Conservation (phyloP, 2,888 invertebrate genomes). For the Agonopterix heracliana region DNA sequence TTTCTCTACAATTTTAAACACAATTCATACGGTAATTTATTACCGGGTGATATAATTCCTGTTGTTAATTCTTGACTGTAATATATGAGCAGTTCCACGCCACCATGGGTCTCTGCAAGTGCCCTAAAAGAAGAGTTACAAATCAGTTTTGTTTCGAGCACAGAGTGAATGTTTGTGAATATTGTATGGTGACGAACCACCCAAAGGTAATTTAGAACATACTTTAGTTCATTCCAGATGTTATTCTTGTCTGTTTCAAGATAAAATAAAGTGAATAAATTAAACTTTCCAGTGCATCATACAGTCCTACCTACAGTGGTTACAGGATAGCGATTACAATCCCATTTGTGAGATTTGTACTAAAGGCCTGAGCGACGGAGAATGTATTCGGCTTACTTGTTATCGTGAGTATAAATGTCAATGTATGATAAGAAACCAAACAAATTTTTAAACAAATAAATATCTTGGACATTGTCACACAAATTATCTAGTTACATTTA, state of each 20-base stretch:
- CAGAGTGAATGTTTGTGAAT: conserved; percentile 98
- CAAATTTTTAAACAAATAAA: too few relatives aligned
- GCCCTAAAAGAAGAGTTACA: conserved; percentile 97
- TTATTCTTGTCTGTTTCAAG: not conserved
- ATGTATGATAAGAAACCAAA: not conserved
- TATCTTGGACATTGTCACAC: too few relatives aligned
- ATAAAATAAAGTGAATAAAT: not conserved
- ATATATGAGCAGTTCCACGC: conserved; percentile 11
- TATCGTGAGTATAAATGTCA: conserved; percentile 84
- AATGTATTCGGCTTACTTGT: conserved; percentile 92
- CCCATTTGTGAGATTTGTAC: conserved; percentile 94
- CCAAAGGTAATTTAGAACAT: conserved; percentile 82
- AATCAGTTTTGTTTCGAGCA: conserved; percentile 99
- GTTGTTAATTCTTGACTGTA: not conserved
- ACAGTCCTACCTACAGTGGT: conserved; percentile 98
- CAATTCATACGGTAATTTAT: conserved; percentile 3
- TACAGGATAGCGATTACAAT: conserved; percentile 98
- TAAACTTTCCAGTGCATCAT: conserved; percentile 91
- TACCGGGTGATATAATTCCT: conserved; percentile 1
- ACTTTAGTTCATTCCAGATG: not conserved
- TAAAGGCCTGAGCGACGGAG: conserved; percentile 85
- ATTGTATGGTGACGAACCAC: conserved; percentile 98
- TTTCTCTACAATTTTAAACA: conserved; percentile 23
- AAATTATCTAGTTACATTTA: too few relatives aligned
- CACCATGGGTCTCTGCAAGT: conserved; percentile 97